Percentiles rank a stretch among this genome's conserved stretches.
Evolutionary conservation across 64 coral and sea anemone genomes (phyloP).

Genomic region (Dendrophyllia cribrosa): DNA sequence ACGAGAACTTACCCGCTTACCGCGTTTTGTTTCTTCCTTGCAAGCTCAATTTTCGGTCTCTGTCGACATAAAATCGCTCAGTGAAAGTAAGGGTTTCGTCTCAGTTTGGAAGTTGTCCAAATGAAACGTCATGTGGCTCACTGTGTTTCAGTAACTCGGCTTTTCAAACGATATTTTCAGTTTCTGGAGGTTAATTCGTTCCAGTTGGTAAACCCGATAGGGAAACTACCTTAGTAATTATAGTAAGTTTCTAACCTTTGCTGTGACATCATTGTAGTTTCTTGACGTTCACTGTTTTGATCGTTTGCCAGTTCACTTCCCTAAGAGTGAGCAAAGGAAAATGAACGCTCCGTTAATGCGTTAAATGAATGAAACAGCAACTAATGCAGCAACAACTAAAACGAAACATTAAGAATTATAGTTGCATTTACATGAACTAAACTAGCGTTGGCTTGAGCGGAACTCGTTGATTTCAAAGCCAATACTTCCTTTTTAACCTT

Average conservation of each 20-base stretch:
- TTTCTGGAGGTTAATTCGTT: neutral
- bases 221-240: neutral
- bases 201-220: neutral
- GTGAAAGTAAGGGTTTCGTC: neutral
- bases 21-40: neutral
- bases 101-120: neutral
- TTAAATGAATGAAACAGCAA: no score
- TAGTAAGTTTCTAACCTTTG: neutral
- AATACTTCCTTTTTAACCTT: no score
- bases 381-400: no score
- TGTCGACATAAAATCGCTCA: neutral
- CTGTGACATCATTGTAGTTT: neutral
- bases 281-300: no score
- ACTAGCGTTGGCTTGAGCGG: no score
- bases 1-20: neutral
- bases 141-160: neutral
- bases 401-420: no score
- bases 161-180: neutral
- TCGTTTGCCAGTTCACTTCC: no score
- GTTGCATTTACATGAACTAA: no score
- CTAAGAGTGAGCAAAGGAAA: no score
- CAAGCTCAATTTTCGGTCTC: neutral
- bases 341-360: no score
- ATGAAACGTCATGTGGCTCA: neutral
- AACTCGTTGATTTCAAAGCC: no score